These are phyloP conservation scores for Spatula versicolor DNA, from an alignment of 2,797 vertebrate species.

Conservation along the genomic window DNA sequence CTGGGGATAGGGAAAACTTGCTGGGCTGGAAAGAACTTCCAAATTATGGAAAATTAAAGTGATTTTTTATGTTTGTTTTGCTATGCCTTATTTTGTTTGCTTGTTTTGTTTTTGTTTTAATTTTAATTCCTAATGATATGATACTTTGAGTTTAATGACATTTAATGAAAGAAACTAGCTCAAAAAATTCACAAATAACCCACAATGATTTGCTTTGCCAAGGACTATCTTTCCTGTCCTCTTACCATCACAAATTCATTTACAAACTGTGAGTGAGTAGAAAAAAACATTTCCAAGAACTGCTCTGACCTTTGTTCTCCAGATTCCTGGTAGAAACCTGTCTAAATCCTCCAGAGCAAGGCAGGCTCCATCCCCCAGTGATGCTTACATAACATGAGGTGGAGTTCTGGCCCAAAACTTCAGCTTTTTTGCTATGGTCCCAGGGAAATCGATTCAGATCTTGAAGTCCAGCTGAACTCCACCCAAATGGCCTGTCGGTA, in stretches of 20 bases:
- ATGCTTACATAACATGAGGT: rapidly evolving
- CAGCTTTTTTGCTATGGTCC: background rate
- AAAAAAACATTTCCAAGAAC: background rate
- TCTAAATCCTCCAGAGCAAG: background rate
- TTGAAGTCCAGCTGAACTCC: background rate
- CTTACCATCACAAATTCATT: background rate
- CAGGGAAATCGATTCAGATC: background rate
- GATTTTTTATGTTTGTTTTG: background rate
- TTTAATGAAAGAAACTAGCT: background rate
- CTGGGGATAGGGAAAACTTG: background rate
- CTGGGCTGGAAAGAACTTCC: background rate
- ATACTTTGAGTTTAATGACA: background rate
- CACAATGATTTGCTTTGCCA: background rate
- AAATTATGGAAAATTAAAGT: background rate
- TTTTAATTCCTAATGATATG: background rate
- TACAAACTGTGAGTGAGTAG: background rate
- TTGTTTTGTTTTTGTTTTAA: background rate
- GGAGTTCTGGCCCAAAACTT: background rate
- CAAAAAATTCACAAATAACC: background rate
- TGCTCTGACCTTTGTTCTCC: background rate
- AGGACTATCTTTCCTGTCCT: background rate
- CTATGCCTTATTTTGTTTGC: background rate
- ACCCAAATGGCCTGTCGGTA: background rate
- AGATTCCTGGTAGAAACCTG: background rate
- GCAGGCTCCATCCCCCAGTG: background rate